Percentiles rank a stretch among this genome's conserved stretches.
Conservation (phyloP, 2,113 vertebrate species). For the Archocentrus centrarchus region DNA sequence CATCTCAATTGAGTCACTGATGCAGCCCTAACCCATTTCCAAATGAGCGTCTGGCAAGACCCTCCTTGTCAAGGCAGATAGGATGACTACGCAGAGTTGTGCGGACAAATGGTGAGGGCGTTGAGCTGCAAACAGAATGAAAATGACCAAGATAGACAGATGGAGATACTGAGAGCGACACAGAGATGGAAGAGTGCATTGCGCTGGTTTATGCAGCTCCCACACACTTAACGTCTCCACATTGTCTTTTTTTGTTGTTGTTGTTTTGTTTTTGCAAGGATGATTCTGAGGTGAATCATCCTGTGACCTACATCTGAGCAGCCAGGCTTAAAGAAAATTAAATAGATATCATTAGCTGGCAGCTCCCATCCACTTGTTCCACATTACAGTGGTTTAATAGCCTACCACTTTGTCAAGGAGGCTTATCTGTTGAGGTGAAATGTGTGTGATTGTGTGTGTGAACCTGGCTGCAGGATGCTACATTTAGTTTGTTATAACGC, state of each 20-base stretch:
- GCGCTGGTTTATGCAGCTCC: constrained; percentile 34
- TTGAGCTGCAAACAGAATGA: constrained; percentile 67
- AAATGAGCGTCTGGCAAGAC: constrained; percentile 65
- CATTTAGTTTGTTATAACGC: background rate
- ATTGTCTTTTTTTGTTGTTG: constrained; percentile 21
- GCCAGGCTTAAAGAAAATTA: constrained; percentile 43
- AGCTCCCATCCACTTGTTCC: constrained; percentile 45
- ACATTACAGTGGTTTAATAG: constrained; percentile 41
- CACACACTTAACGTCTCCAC: constrained; percentile 44
- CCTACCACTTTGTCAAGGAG: constrained; percentile 13
- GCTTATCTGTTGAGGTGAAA: background rate
- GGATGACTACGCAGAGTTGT: constrained; percentile 42
- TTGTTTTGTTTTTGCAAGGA: constrained; percentile 37
- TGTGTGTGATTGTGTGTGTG: background rate
- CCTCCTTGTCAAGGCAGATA: constrained; percentile 64
- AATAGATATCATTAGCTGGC: constrained; percentile 61
- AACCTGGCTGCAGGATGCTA: background rate
- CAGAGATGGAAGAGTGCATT: constrained; percentile 43
- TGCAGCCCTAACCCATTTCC: constrained; percentile 58
- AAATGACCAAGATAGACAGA: constrained; percentile 69
- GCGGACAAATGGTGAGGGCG: constrained; percentile 56
- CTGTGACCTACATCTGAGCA: constrained; percentile 64
- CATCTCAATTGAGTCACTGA: constrained; percentile 67
- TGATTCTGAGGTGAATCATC: constrained; percentile 64
- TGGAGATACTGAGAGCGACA: constrained; percentile 30